A percentile compares a stretch with the other conserved stretches of the same genome.
Conservation (phyloP, 2,888 invertebrate species). For the Rhodophaea formosa region DNA sequence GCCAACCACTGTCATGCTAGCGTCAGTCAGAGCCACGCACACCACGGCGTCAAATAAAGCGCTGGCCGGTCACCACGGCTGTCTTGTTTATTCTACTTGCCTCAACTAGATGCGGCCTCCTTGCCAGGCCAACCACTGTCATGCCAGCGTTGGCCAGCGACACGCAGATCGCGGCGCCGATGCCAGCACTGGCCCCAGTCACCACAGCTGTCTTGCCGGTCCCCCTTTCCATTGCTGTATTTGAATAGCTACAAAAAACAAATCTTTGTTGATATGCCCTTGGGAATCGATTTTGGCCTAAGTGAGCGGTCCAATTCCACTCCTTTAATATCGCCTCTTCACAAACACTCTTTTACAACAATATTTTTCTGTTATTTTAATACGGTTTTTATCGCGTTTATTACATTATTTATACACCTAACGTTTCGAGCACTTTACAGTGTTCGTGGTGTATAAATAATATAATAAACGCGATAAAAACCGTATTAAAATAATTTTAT, state of each 20-base stretch:
- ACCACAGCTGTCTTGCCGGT: slow-evolving; percentile 82
- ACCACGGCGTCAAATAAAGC: slow-evolving; percentile 79
- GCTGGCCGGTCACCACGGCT: slow-evolving; percentile 83
- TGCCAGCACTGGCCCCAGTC: slow-evolving; percentile 84
- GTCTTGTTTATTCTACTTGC: slow-evolving; percentile 62
- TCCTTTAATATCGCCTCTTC: no score
- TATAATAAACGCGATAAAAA: no score
- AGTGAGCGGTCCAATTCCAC: no score
- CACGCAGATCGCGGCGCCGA: slow-evolving; percentile 66
- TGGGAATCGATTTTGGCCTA: no score
- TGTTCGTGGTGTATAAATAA: no score
- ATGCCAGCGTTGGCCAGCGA: slow-evolving; percentile 58
- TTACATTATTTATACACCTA: no score
- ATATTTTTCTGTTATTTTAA: no score
- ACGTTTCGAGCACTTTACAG: no score
- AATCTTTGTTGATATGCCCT: no score
- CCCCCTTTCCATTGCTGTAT: slow-evolving; percentile 76
- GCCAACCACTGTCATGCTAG: slow-evolving; percentile 55
- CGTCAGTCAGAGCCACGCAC: slow-evolving; percentile 50
- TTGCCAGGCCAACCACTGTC: slow-evolving; percentile 50
- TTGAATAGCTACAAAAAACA: not conserved
- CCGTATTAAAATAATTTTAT: no score
- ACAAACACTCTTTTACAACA: no score
- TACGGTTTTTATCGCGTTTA: no score
- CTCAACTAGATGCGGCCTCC: slow-evolving; percentile 39